A percentile compares a stretch with the other conserved stretches of the same genome.
Evolutionary conservation across 2,888 invertebrate species (phyloP).

Genomic region (Cosmorhoe ocellata): DNA sequence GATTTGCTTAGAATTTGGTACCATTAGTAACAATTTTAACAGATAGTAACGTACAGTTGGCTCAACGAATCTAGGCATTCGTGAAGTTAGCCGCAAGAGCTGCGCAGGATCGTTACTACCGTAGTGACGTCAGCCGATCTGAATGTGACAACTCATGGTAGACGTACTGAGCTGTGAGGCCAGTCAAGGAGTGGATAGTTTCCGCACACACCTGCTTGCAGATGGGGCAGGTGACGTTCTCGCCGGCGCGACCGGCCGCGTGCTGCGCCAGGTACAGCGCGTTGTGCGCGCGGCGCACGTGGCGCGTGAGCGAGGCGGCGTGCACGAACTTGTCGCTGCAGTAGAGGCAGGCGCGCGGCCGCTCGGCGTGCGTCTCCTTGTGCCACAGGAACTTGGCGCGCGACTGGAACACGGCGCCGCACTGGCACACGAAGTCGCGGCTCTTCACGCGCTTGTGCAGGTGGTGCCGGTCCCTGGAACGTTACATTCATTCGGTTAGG

Average conservation of each 20-base stretch:
- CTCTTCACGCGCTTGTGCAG: slow-evolving; percentile 86
- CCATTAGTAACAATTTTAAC: too few species aligned
- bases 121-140: too few species aligned
- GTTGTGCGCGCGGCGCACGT: slow-evolving; percentile 91
- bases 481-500: too few species aligned
- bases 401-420: slow-evolving; percentile 91
- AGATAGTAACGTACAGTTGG: too few species aligned
- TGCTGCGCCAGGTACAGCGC: slow-evolving; percentile 86
- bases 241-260: slow-evolving; percentile 84
- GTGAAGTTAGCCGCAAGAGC: too few species aligned
- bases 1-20: too few species aligned
- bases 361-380: slow-evolving; percentile 89
- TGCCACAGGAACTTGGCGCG: slow-evolving; percentile 93
- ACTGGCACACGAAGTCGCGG: slow-evolving; percentile 88
- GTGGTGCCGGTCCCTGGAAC: slow-evolving; percentile 86
- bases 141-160: too few species aligned
- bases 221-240: slow-evolving; percentile 90
- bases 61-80: too few species aligned
- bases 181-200: too few species aligned
- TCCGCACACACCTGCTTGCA: slow-evolving; percentile 78
- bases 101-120: too few species aligned
- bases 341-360: slow-evolving; percentile 90
- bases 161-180: too few species aligned
- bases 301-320: slow-evolving; percentile 90
- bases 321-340: slow-evolving; percentile 95